Evolutionary conservation across 2,797 vertebrate species (phyloP).

Genomic region (Scolopax bukidnonensis): DNA sequence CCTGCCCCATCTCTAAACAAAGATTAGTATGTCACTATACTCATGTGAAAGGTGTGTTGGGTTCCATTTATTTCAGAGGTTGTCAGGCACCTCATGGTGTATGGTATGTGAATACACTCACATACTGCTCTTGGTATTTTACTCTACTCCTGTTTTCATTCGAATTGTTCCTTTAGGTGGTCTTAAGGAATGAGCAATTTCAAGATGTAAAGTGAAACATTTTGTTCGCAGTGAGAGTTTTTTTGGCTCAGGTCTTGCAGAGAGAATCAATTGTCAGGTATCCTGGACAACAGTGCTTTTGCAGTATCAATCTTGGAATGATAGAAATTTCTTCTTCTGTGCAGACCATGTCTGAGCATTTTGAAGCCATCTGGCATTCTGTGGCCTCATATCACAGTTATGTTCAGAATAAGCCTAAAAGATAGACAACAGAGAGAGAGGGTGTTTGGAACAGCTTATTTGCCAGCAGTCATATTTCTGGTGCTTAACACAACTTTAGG

Average conservation of each 20-base stretch:
- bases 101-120: neutral
- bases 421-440: neutral
- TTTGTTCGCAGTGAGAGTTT: neutral
- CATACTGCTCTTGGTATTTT: neutral
- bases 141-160: neutral
- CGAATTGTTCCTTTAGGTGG: neutral
- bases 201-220: neutral
- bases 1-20: neutral
- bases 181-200: neutral
- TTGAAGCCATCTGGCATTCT: constrained; percentile 15
- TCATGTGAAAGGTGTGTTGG: neutral
- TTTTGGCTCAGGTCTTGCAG: neutral
- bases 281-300: neutral
- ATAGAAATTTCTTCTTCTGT: neutral
- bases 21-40: neutral
- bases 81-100: neutral
- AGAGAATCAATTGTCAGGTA: neutral
- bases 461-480: constrained; percentile 33
- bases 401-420: constrained; percentile 2
- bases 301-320: neutral
- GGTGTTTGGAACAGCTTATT: neutral
- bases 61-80: neutral
- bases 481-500: neutral
- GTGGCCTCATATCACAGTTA: neutral
- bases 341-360: neutral